These are phyloP conservation scores for Macropis europaea DNA, from an alignment of 2,888 invertebrate genomes.

Conservation along the genomic window DNA sequence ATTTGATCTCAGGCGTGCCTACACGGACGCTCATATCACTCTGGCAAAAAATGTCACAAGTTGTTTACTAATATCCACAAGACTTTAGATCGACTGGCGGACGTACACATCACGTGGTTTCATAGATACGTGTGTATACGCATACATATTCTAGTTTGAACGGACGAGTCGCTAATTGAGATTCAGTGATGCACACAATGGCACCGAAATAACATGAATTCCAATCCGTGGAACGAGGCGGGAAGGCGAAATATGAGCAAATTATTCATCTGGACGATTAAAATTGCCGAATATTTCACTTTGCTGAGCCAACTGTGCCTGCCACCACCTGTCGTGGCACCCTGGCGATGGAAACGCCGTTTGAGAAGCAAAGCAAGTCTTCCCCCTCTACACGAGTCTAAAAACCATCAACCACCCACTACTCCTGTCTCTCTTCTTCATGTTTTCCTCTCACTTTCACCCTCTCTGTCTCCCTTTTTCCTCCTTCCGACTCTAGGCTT, in stretches of 20 bases:
- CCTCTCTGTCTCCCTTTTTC: slow-evolving; percentile 43
- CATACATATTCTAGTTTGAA: slow-evolving; percentile 44
- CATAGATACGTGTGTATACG: slow-evolving; percentile 19
- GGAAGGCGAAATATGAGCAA: slow-evolving; percentile 66
- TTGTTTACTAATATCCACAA: too few species aligned
- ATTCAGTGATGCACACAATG: slow-evolving; percentile 77
- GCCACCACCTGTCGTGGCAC: slow-evolving; percentile 64
- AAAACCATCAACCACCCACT: slow-evolving; percentile 54
- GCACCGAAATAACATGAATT: slow-evolving; percentile 77
- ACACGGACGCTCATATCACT: too few species aligned
- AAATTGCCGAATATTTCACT: slow-evolving; percentile 78
- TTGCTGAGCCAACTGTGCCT: slow-evolving; percentile 70
- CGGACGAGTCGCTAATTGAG: slow-evolving; percentile 76
- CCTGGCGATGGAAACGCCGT: slow-evolving; percentile 61
- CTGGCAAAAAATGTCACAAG: too few species aligned
- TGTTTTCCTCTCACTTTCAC: slow-evolving; percentile 33
- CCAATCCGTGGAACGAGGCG: slow-evolving; percentile 70
- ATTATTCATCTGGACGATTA: slow-evolving; percentile 74
- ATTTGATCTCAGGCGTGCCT: too few species aligned
- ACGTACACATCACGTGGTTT: slow-evolving; percentile 6
- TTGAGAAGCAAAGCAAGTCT: slow-evolving; percentile 54
- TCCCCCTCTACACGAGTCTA: slow-evolving; percentile 30
- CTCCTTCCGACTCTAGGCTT: slow-evolving; percentile 67
- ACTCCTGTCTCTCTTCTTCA: slow-evolving; percentile 28
- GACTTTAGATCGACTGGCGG: slow-evolving; percentile 13